These are phyloP conservation scores for Lagopus muta DNA, from an alignment of 2,113 vertebrate species.

Conservation along the genomic window DNA sequence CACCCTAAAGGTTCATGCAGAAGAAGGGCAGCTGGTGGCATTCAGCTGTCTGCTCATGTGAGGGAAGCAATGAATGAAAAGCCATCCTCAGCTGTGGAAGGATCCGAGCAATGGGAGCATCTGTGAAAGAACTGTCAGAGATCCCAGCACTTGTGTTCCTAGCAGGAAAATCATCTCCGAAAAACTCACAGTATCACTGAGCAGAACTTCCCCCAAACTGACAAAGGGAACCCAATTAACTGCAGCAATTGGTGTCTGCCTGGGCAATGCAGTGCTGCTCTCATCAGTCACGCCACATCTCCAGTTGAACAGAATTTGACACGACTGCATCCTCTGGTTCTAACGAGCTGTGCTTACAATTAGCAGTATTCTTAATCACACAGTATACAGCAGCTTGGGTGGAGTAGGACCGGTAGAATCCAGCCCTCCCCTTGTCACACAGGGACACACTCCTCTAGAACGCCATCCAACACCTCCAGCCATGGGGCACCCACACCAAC, in stretches of 20 bases:
- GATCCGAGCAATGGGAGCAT: neutral
- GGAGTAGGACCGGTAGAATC: neutral
- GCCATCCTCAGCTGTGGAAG: neutral
- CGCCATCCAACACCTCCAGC: neutral
- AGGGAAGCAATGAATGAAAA: neutral
- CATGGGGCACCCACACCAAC: neutral
- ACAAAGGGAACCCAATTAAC: neutral
- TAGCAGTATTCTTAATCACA: neutral
- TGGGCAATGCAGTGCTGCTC: neutral
- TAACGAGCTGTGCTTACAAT: neutral
- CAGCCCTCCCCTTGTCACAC: neutral
- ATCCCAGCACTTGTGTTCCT: neutral
- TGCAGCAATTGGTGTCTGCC: neutral
- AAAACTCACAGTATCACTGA: neutral
- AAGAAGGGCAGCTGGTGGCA: neutral
- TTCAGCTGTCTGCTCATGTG: fast-evolving
- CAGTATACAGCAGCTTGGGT: neutral
- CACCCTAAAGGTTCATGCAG: neutral
- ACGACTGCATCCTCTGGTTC: fast-evolving
- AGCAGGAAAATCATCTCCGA: neutral
- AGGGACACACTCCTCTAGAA: neutral
- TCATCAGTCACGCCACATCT: neutral
- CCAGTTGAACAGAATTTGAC: neutral
- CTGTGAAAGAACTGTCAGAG: neutral
- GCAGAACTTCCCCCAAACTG: neutral